Percentiles rank a stretch among this genome's conserved stretches.
Conservation (phyloP, 2,888 invertebrate species). For the Platycheirus albimanus region DNA sequence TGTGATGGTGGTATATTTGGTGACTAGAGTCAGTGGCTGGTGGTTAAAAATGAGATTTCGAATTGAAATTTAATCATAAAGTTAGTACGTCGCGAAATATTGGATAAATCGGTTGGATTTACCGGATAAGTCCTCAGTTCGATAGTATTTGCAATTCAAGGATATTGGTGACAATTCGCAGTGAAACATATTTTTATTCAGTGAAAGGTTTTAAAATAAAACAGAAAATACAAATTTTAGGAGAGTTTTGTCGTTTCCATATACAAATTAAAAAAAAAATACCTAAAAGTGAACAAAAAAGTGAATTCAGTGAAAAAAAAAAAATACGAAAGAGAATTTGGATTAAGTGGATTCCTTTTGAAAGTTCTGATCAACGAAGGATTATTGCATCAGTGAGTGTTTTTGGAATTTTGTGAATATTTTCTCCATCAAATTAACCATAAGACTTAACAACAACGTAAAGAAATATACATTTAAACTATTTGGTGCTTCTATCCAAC, state of each 20-base stretch:
- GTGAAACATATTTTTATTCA: not conserved
- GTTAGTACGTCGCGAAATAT: conserved; percentile 71
- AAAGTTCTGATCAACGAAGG: too few relatives aligned
- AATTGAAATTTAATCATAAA: conserved; percentile 50
- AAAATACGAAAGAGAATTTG: too few relatives aligned
- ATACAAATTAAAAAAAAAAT: too few relatives aligned
- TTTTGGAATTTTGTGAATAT: too few relatives aligned
- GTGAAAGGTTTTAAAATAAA: conserved; percentile 10
- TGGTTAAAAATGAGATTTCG: conserved; percentile 50
- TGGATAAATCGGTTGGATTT: conserved; percentile 74
- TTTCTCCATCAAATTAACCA: too few relatives aligned
- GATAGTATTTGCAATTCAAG: conserved; percentile 47
- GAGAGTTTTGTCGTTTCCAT: too few relatives aligned
- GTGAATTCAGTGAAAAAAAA: conserved; percentile 9
- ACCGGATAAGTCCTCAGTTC: conserved; percentile 63
- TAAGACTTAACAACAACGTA: too few relatives aligned
- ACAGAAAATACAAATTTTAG: not conserved
- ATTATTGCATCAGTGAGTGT: too few relatives aligned
- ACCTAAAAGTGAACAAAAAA: not conserved
- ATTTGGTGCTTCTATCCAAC: too few relatives aligned
- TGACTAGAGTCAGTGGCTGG: not conserved
- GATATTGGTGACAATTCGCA: conserved; percentile 44
- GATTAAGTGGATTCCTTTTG: too few relatives aligned
- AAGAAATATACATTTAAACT: too few relatives aligned
- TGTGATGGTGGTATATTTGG: conserved; percentile 40